Base-by-base conservation (phyloP, 2,888 invertebrate species). In the Euzetes globulus region DNA sequence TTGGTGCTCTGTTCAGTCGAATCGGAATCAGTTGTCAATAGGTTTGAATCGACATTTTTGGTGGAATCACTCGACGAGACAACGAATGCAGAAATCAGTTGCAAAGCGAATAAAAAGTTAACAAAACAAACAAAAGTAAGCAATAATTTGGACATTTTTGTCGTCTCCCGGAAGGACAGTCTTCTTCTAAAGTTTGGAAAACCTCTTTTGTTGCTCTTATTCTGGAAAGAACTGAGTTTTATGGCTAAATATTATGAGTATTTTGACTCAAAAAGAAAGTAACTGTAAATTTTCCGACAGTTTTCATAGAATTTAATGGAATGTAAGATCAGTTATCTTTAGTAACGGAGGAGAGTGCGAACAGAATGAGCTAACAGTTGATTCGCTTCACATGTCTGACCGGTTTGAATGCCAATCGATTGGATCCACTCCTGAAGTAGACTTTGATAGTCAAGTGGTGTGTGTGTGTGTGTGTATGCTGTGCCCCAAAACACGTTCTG, bases 261-360 rank as follows among this genome's bases (percentile, higher is more conserved):
- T 50, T n/a, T 50, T n/a, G 50, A n/a, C 50, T 50, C 50, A n/a
- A 52, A 41, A 41, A 11, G 41, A 41, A 41, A 41, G 41, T 41
- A 41, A 41, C 41, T n/a, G 63, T 65, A 65, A 33, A 37, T 41
- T 15, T 7, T 15, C n/a, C 19, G 63, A 65, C 58, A 58, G 27
- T 13, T 27, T 27, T 37, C 19, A 52, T 19, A 65, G 63, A 65
- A 29, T 33, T n/a, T 37, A 17, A 65, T 37, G 63, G 63, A 65
- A 65, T 65, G 63, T 19, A 19, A n/a, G 33, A 33, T 65, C 63
- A 65, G 63, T 65, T 65, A 37, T 65, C 63, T n/a, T 37, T n/a
- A 19, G 29, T 29, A 27, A 25, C 13, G 19, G 58, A 58, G 27
- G 27, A 25, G 55, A 55, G 55, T 13, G 55, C 7, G 55, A 55